Percentiles rank a stretch among this genome's conserved stretches.
Evolutionary conservation across 2,797 vertebrate genomes (phyloP).

Genomic region (Danio albolineatus): DNA sequence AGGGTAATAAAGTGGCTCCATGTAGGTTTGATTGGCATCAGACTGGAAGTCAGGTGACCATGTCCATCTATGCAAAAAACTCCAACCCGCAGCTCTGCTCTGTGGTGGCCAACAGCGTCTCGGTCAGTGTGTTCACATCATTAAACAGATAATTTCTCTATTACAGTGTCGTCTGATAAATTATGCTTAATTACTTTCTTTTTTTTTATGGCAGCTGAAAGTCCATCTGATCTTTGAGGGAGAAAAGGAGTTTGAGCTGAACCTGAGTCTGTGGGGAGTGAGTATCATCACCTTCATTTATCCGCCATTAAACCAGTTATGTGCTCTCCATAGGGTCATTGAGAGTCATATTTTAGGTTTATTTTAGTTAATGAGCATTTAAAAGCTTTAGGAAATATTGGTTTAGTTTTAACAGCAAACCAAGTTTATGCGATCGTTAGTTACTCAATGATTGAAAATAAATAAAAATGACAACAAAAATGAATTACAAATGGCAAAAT

Average conservation of each 20-base stretch:
- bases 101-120: slow-evolving; percentile 91
- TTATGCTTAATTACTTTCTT: slow-evolving; percentile 38
- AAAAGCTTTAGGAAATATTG: too few species aligned
- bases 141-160: too few species aligned
- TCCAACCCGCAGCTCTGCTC: slow-evolving; percentile 88
- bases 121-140: slow-evolving; percentile 58
- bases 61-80: slow-evolving; percentile 96
- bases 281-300: slow-evolving; percentile 71
- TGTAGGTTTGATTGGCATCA: slow-evolving; percentile 99
- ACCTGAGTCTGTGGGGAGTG: slow-evolving; percentile 94
- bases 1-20: slow-evolving; percentile 86
- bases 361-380: not conserved
- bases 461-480: too few species aligned
- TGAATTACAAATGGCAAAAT: too few species aligned
- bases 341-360: too few species aligned
- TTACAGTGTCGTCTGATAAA: not conserved
- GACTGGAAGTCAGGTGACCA: slow-evolving; percentile 92
- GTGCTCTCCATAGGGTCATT: too few species aligned
- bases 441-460: too few species aligned
- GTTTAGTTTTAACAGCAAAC: too few species aligned
- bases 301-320: not conserved
- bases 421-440: too few species aligned
- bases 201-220: slow-evolving; percentile 78
- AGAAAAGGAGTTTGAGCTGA: slow-evolving; percentile 92
- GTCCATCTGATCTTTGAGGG: slow-evolving; percentile 92